A percentile compares a stretch with the other conserved stretches of the same genome.
phyloP scores from a whole-genome alignment of 2,113 vertebrate genomes.

The Zeus faber region DNA sequence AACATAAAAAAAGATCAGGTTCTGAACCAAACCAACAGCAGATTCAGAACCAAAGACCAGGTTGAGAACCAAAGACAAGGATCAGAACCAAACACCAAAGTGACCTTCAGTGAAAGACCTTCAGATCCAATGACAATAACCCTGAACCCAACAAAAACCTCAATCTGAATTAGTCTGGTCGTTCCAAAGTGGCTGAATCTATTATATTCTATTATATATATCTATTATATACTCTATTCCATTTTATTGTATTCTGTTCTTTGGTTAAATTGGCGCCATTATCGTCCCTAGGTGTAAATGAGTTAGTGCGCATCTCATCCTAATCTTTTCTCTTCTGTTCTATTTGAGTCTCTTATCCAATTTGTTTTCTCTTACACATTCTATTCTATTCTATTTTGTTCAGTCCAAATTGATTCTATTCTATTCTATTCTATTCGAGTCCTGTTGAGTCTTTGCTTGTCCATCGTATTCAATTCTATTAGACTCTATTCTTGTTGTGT shows the following conservation, averaged over 20 bases:
- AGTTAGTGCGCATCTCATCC: too few species aligned
- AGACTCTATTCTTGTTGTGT: not conserved
- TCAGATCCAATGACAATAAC: too few species aligned
- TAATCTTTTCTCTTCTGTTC: not conserved
- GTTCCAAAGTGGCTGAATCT: slow-evolving; percentile 7
- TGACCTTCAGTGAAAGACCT: slow-evolving; percentile 21
- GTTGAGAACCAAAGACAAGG: too few species aligned
- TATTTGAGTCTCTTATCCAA: not conserved
- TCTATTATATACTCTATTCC: not conserved
- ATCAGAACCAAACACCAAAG: too few species aligned
- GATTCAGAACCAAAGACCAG: too few species aligned
- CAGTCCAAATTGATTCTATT: slow-evolving; percentile 1
- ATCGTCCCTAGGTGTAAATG: too few species aligned
- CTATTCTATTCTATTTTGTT: slow-evolving; percentile 7
- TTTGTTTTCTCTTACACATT: not conserved
- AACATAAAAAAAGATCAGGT: too few species aligned
- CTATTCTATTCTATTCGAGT: not conserved
- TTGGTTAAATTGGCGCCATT: not conserved
- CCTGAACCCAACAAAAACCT: too few species aligned
- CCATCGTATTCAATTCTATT: not conserved
- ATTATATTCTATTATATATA: not conserved
- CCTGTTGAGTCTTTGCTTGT: too few species aligned
- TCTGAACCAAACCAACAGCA: too few species aligned
- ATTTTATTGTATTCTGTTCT: not conserved
- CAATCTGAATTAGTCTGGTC: slow-evolving; percentile 4